Conservation (phyloP, 2,888 invertebrate species). For the Glomeris marginata region DNA sequence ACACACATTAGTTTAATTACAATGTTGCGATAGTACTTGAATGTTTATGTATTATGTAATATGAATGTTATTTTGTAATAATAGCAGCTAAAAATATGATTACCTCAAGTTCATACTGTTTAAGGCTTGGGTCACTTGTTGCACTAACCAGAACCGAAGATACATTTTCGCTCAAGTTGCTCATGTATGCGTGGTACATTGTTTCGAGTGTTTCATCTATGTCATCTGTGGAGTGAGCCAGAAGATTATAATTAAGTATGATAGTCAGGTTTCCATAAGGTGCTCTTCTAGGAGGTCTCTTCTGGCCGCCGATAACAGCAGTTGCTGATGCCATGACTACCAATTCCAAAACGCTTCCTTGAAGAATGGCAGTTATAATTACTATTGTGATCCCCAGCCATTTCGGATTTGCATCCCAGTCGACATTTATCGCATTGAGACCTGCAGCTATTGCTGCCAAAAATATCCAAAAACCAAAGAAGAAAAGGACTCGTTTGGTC, state of each 20-base stretch:
- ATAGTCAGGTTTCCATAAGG: constrained; percentile 13
- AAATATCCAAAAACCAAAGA: constrained; percentile 11
- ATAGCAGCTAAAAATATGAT: no score
- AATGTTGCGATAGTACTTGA: no score
- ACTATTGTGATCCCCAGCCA: constrained; percentile 14
- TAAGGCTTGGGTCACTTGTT: constrained; percentile 11
- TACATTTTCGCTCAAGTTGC: constrained; percentile 12
- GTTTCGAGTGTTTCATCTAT: constrained; percentile 13
- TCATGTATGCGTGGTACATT: constrained; percentile 15
- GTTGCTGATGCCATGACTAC: constrained; percentile 15
- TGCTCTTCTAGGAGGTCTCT: constrained; percentile 8
- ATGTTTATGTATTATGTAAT: no score
- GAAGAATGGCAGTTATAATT: constrained; percentile 11
- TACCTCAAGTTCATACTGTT: constrained; percentile 13
- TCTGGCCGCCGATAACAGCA: constrained; percentile 14
- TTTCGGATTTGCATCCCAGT: constrained; percentile 13
- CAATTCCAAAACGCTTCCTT: constrained; percentile 15
- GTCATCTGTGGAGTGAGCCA: constrained; percentile 14
- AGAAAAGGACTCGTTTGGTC: constrained; percentile 2
- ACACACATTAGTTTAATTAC: no score
- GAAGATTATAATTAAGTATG: constrained; percentile 14
- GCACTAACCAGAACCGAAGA: constrained; percentile 15
- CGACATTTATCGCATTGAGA: constrained; percentile 14
- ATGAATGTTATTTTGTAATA: no score
- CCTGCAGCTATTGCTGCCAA: constrained; percentile 8